These are phyloP conservation scores for Nautilus pompilius DNA, from an alignment of 1,140 invertebrate species.

Conservation along the genomic window DNA sequence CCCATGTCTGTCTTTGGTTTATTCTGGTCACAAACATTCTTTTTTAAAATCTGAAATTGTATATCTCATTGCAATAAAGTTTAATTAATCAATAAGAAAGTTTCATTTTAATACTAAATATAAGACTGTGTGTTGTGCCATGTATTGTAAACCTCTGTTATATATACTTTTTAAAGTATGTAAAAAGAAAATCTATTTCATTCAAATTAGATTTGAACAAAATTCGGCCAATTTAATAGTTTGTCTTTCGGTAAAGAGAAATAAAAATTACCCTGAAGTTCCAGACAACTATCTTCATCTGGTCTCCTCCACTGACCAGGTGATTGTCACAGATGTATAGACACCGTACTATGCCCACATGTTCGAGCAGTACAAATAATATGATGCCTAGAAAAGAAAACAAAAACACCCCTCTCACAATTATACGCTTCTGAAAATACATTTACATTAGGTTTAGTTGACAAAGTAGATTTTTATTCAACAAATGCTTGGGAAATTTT, in stretches of 20 bases:
- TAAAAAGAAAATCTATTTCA: neutral
- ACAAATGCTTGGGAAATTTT: too few species aligned
- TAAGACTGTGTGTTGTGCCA: too few species aligned
- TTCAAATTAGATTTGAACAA: neutral
- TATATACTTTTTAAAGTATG: neutral
- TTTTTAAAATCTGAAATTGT: too few species aligned
- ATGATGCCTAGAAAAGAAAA: constrained; percentile 26
- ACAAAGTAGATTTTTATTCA: neutral
- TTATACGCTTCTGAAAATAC: constrained; percentile 4
- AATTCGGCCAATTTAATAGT: too few species aligned
- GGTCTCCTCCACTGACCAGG: constrained; percentile 51
- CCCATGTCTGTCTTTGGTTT: too few species aligned
- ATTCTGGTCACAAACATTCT: too few species aligned
- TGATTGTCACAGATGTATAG: constrained; percentile 40
- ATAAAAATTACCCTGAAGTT: constrained; percentile 41
- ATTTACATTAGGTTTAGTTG: neutral
- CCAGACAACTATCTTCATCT: constrained; percentile 51
- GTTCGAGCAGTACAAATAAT: constrained; percentile 30
- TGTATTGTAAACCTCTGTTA: too few species aligned
- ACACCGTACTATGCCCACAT: constrained; percentile 49
- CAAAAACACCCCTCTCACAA: neutral
- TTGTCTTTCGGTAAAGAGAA: constrained; percentile 12
- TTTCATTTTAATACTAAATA: too few species aligned
- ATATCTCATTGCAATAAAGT: too few species aligned
- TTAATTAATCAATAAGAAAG: too few species aligned